Evolutionary conservation across 2,888 invertebrate species (phyloP), one percentile per base, ranked within the genome.

Genomic region (Steinernema scapterisci): DNA sequence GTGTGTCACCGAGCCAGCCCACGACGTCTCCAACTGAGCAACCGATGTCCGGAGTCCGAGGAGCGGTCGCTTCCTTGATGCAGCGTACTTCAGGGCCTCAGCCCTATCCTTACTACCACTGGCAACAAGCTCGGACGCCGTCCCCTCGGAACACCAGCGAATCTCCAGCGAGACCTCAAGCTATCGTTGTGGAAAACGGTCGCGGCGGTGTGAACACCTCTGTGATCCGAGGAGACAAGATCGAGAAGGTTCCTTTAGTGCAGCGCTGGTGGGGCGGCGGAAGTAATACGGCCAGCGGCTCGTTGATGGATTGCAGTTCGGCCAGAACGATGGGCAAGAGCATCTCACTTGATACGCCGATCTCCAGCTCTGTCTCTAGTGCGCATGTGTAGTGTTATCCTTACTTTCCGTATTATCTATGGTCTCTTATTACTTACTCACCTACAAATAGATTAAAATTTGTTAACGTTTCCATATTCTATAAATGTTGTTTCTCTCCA

Each of bases 91-190:
- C 82, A 23, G 72, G 76, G 11, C 85, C 86, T 1, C 85, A 84
- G 54, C 86, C 85, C 21, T 85, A 87, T 70, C 85, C 85, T 11
- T 84, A 84, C 76, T 85, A 83, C 74, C 84, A 85, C 73, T 80
- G 82, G 46, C 83, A 81, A 46, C 85, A 85, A 54, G 80, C 83
- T 11, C 63, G 83, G n/a, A 81, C 82, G 11, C 83, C 81, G 9
- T 82, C 82, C n/a, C 82, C 82, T 1, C 80, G 81, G 13, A 31
- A 45, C 54, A 71, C 54, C 43, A 72, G 72, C 27, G 16, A 16
- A n/a, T 70, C 79, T 3, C 38, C 38, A 6, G 38, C 38, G 9
- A 38, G 38, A 3, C 79, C 78, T 1, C 78, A 76, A 45, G 75
- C 78, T n/a, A 81, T 85, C 72, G 79, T 85, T 6, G 81, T 83